phyloP scores from a whole-genome alignment of 2,797 vertebrate genomes.

The Crossoptilon crossoptilon region DNA sequence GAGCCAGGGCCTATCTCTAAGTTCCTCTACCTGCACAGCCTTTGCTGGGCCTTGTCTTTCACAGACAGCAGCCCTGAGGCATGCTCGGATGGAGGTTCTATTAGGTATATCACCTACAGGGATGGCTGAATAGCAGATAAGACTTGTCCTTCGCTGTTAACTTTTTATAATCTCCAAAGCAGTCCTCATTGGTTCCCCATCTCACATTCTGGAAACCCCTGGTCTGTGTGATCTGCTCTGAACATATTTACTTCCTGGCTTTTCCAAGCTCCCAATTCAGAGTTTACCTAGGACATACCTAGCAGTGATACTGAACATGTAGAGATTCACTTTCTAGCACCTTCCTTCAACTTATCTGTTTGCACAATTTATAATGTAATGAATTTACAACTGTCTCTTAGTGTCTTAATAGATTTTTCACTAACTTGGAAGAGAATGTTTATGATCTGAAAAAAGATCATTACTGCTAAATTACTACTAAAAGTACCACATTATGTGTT shows the following conservation, averaged over 20 bases:
- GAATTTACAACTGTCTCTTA: neutral
- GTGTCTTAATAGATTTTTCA: neutral
- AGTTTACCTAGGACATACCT: neutral
- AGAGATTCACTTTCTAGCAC: neutral
- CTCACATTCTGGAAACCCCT: neutral
- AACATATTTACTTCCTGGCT: neutral
- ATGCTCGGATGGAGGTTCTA: neutral
- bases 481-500: neutral
- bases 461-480: neutral
- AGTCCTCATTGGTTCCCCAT: neutral
- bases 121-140: neutral
- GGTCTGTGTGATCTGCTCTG: neutral
- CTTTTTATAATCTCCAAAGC: neutral
- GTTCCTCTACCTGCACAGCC: neutral
- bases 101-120: neutral
- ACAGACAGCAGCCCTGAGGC: neutral
- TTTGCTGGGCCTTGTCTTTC: neutral
- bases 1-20: neutral
- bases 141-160: neutral
- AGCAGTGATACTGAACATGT: neutral
- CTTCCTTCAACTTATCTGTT: neutral
- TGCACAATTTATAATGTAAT: neutral
- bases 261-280: neutral
- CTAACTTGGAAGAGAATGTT: neutral
- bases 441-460: neutral